Evolutionary conservation across 2,113 vertebrate species (phyloP), one percentile per base, ranked within the genome.

Genomic region (Engraulis encrasicolus): DNA sequence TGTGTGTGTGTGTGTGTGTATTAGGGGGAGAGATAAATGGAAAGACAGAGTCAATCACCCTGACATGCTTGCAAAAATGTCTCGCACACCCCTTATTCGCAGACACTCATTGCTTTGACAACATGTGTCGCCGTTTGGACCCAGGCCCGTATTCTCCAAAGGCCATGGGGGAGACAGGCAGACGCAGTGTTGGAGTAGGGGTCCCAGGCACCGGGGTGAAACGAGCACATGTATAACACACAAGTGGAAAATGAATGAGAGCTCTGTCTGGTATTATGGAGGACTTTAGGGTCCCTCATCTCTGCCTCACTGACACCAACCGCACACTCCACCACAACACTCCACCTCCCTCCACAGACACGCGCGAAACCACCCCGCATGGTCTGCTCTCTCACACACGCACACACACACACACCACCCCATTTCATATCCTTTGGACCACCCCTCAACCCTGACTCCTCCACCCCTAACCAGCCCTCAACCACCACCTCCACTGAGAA

Each of bases 81-180:
- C 66, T 74, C 66, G 17, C 66, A 74, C 66, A 74, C 66, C 66
- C n/a, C 66, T 74, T 74, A 74, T 74, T 83, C 82, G 82, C 82
- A 88, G 87, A 88, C 89, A 89, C 87, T 90, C 86, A 85, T 83
- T 83, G 88, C 86, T 89, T 86, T 87, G 82, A 87, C 88, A 91
- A 84, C 93, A 93, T 90, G 90, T 93, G 91, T 92, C 90, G 87
- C 82, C 85, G 84, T 93, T n/a, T 94, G 94, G 93, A 93, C 86
- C 78, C 71, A 31, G 78, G 92, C 91, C 92, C 89, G 82, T 89
- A 87, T 89, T 90, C 83, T 91, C 83, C 40, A 78, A 82, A 89
- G 88, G 87, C 89, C 87, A 86, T 86, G 85, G n/a, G n/a, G n/a
- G 82, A 89, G 85, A 89, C 78, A 83, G 87, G 86, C 84, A 86